A percentile compares a stretch with the other conserved stretches of the same genome.
Conservation (phyloP, 2,888 invertebrate genomes). For the Protonemura montana region DNA sequence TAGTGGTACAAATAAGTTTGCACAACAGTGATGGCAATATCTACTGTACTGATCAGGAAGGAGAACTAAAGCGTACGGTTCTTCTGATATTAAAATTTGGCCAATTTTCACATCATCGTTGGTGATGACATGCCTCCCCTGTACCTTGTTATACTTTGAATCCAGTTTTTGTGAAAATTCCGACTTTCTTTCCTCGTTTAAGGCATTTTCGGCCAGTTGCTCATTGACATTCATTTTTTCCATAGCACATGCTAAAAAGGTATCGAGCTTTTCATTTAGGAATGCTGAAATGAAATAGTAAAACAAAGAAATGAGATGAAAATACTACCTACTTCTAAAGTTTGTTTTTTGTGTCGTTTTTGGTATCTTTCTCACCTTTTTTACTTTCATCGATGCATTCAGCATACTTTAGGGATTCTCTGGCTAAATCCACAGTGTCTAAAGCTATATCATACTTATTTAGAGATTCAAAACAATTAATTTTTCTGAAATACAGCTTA, state of each 20-base stretch:
- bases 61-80: slow-evolving; percentile 80
- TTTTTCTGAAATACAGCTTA: slow-evolving; percentile 72
- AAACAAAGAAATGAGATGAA: slow-evolving; percentile 40
- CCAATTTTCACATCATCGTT: slow-evolving; percentile 67
- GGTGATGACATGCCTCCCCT: slow-evolving; percentile 73
- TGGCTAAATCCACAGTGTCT: slow-evolving; percentile 47
- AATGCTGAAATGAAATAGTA: slow-evolving; percentile 13
- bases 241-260: slow-evolving; percentile 60
- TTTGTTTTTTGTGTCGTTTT: too few species aligned
- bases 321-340: too few species aligned
- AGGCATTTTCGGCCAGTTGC: background rate
- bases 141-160: slow-evolving; percentile 2
- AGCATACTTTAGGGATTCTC: slow-evolving; percentile 47
- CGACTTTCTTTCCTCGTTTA: background rate
- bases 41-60: slow-evolving; percentile 63
- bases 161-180: background rate
- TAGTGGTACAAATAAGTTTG: slow-evolving; percentile 65
- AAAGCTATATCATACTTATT: slow-evolving; percentile 58
- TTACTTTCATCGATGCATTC: slow-evolving; percentile 49
- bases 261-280: background rate
- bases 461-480: slow-evolving; percentile 69
- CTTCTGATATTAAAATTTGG: slow-evolving; percentile 80
- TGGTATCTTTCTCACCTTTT: slow-evolving; percentile 14
- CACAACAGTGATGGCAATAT: slow-evolving; percentile 80
- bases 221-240: slow-evolving; percentile 54